A percentile compares a stretch with the other conserved stretches of the same genome.
Evolutionary conservation across 2,888 invertebrate genomes (phyloP).

Genomic region (Alviniconcha strummeri): DNA sequence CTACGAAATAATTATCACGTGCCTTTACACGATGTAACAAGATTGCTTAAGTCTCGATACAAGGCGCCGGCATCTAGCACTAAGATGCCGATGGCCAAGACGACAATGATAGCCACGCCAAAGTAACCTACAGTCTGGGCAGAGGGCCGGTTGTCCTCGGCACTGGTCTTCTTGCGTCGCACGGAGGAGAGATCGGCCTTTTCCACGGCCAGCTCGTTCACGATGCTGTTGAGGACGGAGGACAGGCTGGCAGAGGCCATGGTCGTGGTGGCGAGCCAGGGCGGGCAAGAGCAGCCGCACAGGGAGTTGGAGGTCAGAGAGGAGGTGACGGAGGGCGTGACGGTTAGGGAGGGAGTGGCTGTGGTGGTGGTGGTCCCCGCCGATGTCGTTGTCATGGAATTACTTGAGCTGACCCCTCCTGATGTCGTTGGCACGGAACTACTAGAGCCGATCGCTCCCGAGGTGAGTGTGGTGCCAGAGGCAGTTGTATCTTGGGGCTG

Average conservation of each 20-base stretch:
- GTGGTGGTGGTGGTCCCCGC: neutral
- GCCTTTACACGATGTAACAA: slow-evolving; percentile 18
- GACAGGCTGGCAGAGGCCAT: slow-evolving; percentile 26
- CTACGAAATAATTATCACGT: neutral
- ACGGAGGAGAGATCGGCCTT: slow-evolving; percentile 35
- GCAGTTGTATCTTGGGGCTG: too few relatives aligned
- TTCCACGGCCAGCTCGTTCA: slow-evolving; percentile 39
- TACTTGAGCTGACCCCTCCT: neutral
- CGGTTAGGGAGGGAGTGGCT: neutral
- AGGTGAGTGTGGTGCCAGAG: too few relatives aligned
- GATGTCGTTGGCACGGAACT: too few relatives aligned
- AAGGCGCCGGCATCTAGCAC: slow-evolving; percentile 36
- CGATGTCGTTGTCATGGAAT: neutral
- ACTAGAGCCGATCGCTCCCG: too few relatives aligned
- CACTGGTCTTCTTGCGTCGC: slow-evolving; percentile 37
- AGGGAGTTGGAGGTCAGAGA: slow-evolving; percentile 6
- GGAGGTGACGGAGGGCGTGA: neutral
- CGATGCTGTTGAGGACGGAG: slow-evolving; percentile 31
- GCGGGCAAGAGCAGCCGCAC: slow-evolving; percentile 36
- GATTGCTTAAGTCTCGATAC: slow-evolving; percentile 24
- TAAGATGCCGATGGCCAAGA: slow-evolving; percentile 33
- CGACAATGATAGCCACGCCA: slow-evolving; percentile 37
- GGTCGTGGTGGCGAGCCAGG: slow-evolving; percentile 8
- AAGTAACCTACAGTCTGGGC: slow-evolving; percentile 44
- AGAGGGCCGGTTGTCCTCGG: slow-evolving; percentile 34